phyloP scores from a whole-genome alignment of 1,140 invertebrate genomes.

The Ceratosolen solmsi region DNA sequence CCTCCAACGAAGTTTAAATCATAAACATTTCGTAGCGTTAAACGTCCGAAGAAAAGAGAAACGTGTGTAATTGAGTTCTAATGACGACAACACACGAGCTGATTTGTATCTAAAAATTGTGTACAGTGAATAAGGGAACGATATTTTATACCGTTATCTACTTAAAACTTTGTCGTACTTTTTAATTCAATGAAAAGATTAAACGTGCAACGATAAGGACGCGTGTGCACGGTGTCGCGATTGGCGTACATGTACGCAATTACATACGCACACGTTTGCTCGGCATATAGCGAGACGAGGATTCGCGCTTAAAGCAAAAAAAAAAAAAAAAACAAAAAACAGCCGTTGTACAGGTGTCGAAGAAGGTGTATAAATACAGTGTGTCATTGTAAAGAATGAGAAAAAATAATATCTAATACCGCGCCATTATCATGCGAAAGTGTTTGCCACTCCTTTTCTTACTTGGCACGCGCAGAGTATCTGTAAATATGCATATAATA shows the following conservation, averaged over 20 bases:
- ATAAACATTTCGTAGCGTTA: neutral
- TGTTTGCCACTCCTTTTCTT: conserved; percentile 31
- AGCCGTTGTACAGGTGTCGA: conserved; percentile 38
- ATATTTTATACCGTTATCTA: conserved; percentile 51
- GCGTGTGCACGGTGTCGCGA: neutral
- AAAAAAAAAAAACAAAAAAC: neutral
- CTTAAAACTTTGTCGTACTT: conserved; percentile 37
- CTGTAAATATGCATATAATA: neutral
- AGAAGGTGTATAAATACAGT: neutral
- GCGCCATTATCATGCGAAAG: conserved; percentile 30
- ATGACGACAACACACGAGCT: conserved; percentile 1
- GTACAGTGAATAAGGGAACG: conserved; percentile 30
- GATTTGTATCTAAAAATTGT: conserved; percentile 44
- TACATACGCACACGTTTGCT: conserved; percentile 41
- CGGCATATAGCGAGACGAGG: neutral
- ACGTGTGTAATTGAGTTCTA: neutral
- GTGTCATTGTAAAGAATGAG: conserved; percentile 24
- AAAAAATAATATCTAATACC: conserved; percentile 21
- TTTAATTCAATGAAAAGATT: conserved; percentile 25
- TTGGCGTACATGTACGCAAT: conserved; percentile 45
- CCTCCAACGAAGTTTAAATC: no score
- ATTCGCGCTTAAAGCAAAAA: conserved; percentile 38
- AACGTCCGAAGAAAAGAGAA: neutral
- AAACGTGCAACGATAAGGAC: conserved; percentile 18
- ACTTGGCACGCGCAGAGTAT: conserved; percentile 31